Evolutionary conservation across 2,797 vertebrate species (phyloP).

Genomic region (Danio kyathit): DNA sequence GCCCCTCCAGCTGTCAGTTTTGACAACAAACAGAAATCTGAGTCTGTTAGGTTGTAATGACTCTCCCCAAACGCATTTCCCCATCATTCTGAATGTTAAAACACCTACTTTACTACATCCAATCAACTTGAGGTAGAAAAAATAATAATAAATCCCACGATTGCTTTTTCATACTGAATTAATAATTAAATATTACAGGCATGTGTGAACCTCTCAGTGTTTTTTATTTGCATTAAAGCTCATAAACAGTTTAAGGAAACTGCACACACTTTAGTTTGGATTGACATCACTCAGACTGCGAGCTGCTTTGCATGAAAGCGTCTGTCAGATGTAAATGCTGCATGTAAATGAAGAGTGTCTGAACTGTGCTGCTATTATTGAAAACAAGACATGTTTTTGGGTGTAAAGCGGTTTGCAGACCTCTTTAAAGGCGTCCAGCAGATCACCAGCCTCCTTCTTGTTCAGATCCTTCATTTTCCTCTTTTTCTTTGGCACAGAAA

Average conservation of each 20-base stretch:
- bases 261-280: not conserved
- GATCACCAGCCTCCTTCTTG: constrained; percentile 94
- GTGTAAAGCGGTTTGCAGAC: constrained; percentile 60
- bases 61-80: too few species aligned
- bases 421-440: constrained; percentile 97
- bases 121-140: too few species aligned
- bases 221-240: not conserved
- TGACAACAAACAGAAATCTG: too few species aligned
- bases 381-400: not conserved
- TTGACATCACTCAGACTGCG: not conserved
- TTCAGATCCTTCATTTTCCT: constrained; percentile 96
- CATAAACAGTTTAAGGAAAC: not conserved
- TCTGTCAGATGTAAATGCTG: not conserved
- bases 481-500: constrained; percentile 97
- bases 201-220: too few species aligned
- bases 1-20: too few species aligned
- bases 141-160: too few species aligned
- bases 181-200: not conserved
- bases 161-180: not conserved
- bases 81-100: too few species aligned
- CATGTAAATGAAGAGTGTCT: not conserved
- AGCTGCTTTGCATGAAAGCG: not conserved
- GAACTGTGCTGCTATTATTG: not conserved
- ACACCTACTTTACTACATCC: too few species aligned
- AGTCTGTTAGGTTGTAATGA: too few species aligned